Evolutionary conservation across 2,797 vertebrate genomes (phyloP), one percentile per base, ranked within the genome.

Genomic region (Typhlichthys eigenmanni): DNA sequence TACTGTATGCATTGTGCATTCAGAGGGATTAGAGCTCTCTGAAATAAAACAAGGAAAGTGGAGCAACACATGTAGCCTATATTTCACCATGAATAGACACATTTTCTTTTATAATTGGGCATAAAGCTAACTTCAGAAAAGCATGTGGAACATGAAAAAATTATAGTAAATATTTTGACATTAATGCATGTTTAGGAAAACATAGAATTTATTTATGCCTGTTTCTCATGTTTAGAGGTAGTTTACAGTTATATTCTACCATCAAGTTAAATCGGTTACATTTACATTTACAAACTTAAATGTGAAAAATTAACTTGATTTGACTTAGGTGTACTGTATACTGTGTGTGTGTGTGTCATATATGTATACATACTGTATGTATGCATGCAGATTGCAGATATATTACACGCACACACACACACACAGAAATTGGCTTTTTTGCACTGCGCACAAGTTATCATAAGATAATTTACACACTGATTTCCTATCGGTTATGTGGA

Each of bases 141-240:
- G 84, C 86, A 89, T 87, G 85, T 82, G 77, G 65, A 63, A 58
- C 60, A 58, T 63, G 66, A 68, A 72, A 68, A 50, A 77, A 56
- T 60, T 68, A 65, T 61, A 38, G 7, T 38, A 9, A 6, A 38
- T 38, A 38, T 38, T 38, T 38, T 32, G 58, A 69, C 77, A 78
- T 80, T 34, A 55, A 17, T 88, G 89, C 87, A 88, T 89, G 86
- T 71, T 82, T 82, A 69, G 62, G 55, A 68, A 62, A 47, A 50
- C 4, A 29, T 29, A 29, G 24, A 66, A 58, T 77, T 68, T 82
- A 55, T 81, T 80, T 82, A 85, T 87, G 84, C 87, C 84, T 85
- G 82, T 83, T 80, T 80, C 65, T 80, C 69, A 69, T 47, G 4
- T 72, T 60, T 72, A 79, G 66, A 54, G 5, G 64, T 87, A 82